phyloP scores from a whole-genome alignment of 2,113 vertebrate species.

The Mohoua ochrocephala region DNA sequence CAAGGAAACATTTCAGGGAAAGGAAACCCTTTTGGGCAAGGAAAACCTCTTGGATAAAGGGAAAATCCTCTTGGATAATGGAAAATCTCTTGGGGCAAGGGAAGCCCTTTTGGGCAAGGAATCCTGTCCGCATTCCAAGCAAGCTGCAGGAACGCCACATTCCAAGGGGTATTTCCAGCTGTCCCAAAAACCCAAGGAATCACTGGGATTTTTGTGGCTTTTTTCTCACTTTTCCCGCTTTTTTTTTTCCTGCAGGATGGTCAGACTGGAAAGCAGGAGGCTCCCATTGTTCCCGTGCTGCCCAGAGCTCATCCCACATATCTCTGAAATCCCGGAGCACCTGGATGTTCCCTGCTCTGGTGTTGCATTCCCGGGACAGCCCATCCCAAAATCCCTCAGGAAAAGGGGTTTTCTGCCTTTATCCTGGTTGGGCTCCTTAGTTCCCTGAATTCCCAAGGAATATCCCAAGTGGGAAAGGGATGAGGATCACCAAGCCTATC shows the following conservation, averaged over 20 bases:
- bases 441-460: background rate
- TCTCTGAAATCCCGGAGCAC: slow-evolving; percentile 58
- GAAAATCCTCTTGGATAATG: background rate
- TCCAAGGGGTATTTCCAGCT: background rate
- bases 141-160: background rate
- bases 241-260: slow-evolving; percentile 79
- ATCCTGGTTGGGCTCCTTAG: no score
- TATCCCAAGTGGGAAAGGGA: background rate
- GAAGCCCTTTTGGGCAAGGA: background rate
- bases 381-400: background rate
- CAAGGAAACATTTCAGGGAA: background rate
- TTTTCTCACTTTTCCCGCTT: background rate
- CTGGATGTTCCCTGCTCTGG: background rate
- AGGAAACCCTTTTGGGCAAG: background rate
- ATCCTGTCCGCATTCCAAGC: accelerated
- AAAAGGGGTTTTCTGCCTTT: background rate
- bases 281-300: slow-evolving; percentile 57
- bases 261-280: slow-evolving; percentile 76
- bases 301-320: slow-evolving; percentile 69
- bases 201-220: background rate
- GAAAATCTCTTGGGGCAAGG: background rate
- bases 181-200: background rate
- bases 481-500: accelerated
- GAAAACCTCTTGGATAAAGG: background rate
- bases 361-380: background rate